Evolutionary conservation across 2,888 invertebrate genomes (phyloP).

Genomic region (Callimorpha dominula): DNA sequence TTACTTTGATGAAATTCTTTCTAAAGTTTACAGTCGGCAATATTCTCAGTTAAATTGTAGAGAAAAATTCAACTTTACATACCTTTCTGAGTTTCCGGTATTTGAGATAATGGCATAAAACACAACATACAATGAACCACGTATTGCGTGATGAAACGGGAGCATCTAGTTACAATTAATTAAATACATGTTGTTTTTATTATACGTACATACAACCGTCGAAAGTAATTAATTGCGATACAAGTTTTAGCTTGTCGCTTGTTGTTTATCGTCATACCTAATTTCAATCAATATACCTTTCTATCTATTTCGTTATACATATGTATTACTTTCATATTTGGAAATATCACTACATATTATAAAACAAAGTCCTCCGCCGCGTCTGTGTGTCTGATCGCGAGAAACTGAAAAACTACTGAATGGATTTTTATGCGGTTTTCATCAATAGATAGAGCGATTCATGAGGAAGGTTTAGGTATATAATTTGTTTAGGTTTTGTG

Average conservation of each 20-base stretch:
- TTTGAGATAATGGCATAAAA: background rate
- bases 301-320: background rate
- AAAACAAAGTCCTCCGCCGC: too few species aligned
- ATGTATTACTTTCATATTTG: background rate
- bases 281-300: background rate
- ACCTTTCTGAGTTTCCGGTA: background rate
- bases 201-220: background rate
- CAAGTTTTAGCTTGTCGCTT: background rate
- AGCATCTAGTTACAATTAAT: background rate
- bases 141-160: background rate
- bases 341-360: too few species aligned
- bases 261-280: background rate
- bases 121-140: too few species aligned
- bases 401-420: too few species aligned
- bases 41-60: background rate
- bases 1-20: conserved; percentile 19
- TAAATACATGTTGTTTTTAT: background rate
- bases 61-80: background rate
- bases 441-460: too few species aligned
- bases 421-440: too few species aligned
- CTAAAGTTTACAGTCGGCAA: background rate
- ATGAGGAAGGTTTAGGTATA: too few species aligned
- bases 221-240: background rate
- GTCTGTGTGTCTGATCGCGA: too few species aligned
- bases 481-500: too few species aligned